Percentiles rank a stretch among this genome's conserved stretches.
Conservation (phyloP, 92 coral and sea anemone species). For the Scolanthus callimorphus region DNA sequence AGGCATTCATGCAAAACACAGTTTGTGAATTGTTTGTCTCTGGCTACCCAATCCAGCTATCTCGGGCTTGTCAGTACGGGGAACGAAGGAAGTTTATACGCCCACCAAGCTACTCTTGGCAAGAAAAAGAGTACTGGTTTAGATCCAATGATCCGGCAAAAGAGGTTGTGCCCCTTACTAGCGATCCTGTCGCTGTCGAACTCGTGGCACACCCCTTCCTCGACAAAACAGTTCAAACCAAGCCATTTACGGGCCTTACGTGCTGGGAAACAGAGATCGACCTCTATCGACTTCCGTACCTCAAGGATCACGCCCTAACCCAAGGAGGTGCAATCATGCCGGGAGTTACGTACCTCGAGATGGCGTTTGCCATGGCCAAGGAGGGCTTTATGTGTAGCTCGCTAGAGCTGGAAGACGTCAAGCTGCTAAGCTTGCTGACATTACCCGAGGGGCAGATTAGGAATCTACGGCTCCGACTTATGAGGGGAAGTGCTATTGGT, state of each 20-base stretch:
- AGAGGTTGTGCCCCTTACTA: conserved; percentile 25
- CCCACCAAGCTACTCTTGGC: conserved; percentile 78
- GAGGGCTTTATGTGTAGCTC: conserved; percentile 36
- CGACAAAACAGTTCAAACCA: conserved; percentile 35
- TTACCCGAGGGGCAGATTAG: conserved; percentile 69
- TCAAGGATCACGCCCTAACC: conserved; percentile 73
- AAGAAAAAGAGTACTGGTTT: conserved; percentile 66
- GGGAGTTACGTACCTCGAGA: conserved; percentile 78
- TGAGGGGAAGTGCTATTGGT: conserved; percentile 4
- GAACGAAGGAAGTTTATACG: conserved; percentile 37
- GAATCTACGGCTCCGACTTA: conserved; percentile 45
- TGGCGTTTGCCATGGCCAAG: conserved; percentile 81
- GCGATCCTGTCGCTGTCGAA: no score
- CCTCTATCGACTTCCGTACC: conserved; percentile 52
- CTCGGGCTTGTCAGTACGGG: background rate
- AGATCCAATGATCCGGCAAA: conserved; percentile 38
- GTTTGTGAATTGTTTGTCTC: conserved; percentile 51
- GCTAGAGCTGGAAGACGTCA: conserved; percentile 49
- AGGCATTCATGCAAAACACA: conserved; percentile 65
- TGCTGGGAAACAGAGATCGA: conserved; percentile 89
- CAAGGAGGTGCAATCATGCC: conserved; percentile 83
- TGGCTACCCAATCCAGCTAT: conserved; percentile 48
- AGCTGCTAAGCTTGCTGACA: conserved; percentile 65
- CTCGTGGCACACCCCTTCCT: conserved; percentile 61
- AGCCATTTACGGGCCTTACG: conserved; percentile 65